Conservation (phyloP, 2,888 invertebrate species). For the Aporophyla lueneburgensis region DNA sequence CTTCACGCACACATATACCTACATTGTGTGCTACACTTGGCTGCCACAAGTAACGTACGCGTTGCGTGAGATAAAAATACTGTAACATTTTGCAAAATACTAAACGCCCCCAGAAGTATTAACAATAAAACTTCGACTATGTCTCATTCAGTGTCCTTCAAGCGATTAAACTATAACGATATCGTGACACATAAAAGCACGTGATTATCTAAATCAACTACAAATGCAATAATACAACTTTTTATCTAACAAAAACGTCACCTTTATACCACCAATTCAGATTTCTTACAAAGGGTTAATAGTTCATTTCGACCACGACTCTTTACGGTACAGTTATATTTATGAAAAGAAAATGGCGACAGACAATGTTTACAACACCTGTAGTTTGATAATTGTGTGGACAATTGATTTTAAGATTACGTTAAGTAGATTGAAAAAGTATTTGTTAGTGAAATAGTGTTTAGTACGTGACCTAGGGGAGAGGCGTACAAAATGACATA, state of each 20-base stretch:
- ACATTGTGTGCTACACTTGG: too few species aligned
- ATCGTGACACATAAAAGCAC: background rate
- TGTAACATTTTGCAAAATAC: too few species aligned
- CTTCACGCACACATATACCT: too few species aligned
- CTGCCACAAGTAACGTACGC: too few species aligned
- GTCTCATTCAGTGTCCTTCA: background rate
- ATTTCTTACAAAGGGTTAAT: conserved; percentile 49
- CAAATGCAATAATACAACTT: conserved; percentile 2
- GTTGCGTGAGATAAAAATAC: too few species aligned
- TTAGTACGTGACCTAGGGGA: conserved; percentile 21
- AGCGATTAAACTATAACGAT: background rate
- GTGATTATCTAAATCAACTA: background rate
- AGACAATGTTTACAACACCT: conserved; percentile 59
- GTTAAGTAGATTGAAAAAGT: conserved; percentile 36
- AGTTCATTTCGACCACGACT: conserved; percentile 60
- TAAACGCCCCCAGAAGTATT: too few species aligned
- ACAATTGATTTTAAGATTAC: conserved; percentile 58
- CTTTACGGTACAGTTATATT: conserved; percentile 51
- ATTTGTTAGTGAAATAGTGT: conserved; percentile 31
- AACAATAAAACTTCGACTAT: background rate
- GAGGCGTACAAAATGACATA: too few species aligned
- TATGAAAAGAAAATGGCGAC: conserved; percentile 56
- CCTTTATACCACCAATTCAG: background rate
- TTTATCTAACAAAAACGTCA: conserved; percentile 4
- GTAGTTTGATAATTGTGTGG: conserved; percentile 47